A percentile compares a stretch with the other conserved stretches of the same genome.
Conservation (phyloP, 2,797 vertebrate species). For the Coregonus suidteri region DNA sequence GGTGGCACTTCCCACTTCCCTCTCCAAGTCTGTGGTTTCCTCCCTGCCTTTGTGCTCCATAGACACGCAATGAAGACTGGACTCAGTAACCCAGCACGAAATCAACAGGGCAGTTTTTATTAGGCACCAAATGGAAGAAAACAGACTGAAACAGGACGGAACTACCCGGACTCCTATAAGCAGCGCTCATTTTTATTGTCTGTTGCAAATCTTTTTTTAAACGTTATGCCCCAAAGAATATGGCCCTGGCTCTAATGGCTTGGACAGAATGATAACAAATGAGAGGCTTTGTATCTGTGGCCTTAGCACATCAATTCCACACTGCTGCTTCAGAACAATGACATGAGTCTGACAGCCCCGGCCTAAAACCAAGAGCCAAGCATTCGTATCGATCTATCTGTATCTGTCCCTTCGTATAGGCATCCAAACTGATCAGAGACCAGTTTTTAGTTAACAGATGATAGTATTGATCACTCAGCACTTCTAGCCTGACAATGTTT, state of each 20-base stretch:
- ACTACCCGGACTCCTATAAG: no score
- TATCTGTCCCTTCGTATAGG: background rate
- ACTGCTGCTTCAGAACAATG: slow-evolving; percentile 5
- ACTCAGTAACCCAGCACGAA: no score
- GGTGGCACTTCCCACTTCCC: background rate
- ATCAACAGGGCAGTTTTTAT: no score
- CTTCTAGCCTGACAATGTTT: background rate
- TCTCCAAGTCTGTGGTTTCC: no score
- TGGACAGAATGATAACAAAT: background rate
- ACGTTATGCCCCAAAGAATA: background rate
- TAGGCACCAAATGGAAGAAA: no score
- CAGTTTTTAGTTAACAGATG: background rate
- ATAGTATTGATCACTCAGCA: slow-evolving; percentile 1
- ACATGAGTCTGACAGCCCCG: background rate
- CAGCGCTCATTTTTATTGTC: no score
- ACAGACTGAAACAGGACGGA: no score
- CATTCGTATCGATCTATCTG: background rate
- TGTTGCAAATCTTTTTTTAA: background rate
- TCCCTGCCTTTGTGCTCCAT: no score
- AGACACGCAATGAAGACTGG: no score
- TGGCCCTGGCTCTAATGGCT: background rate
- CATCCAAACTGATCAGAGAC: background rate
- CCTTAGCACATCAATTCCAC: slow-evolving; percentile 9
- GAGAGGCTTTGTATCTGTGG: slow-evolving; percentile 6
- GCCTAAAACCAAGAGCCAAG: background rate